Evolutionary conservation across 2,113 vertebrate genomes (phyloP).

Genomic region (Tangachromis dhanisi): DNA sequence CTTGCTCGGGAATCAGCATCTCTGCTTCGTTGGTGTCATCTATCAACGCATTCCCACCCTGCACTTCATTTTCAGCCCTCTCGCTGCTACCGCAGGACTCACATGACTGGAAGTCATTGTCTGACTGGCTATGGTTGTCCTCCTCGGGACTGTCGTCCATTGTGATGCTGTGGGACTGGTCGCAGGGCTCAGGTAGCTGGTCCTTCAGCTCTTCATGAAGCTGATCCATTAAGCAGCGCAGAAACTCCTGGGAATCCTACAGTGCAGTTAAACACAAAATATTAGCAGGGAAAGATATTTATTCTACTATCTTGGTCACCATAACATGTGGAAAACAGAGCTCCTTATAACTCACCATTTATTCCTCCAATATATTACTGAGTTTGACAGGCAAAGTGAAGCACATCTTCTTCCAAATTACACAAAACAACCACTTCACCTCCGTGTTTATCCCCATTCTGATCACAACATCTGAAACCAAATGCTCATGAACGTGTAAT

Average conservation of each 20-base stretch:
- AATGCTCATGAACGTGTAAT: slow-evolving; percentile 30
- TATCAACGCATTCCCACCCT: neutral
- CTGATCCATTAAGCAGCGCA: slow-evolving; percentile 97
- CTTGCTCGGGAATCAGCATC: slow-evolving; percentile 86
- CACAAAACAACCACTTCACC: neutral
- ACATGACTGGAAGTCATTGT: slow-evolving; percentile 86
- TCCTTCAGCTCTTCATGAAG: slow-evolving; percentile 98
- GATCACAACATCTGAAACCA: slow-evolving; percentile 1
- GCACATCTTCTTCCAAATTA: neutral
- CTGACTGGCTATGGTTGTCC: slow-evolving; percentile 81
- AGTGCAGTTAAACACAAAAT: neutral
- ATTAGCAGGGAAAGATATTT: neutral
- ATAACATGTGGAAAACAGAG: neutral
- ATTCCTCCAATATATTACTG: neutral
- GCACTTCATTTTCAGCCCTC: slow-evolving; percentile 76
- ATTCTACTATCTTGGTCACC: neutral
- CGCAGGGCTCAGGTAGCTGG: slow-evolving; percentile 76
- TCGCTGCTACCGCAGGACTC: slow-evolving; percentile 87
- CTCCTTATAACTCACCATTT: neutral
- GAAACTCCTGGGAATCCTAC: slow-evolving; percentile 96
- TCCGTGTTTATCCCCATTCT: neutral
- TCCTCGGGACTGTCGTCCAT: slow-evolving; percentile 79
- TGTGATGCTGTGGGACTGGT: slow-evolving; percentile 62
- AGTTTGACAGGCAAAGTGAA: neutral
- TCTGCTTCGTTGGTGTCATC: slow-evolving; percentile 84